phyloP scores from a whole-genome alignment of 2,888 invertebrate genomes.

The Chrysodeixis includens region DNA sequence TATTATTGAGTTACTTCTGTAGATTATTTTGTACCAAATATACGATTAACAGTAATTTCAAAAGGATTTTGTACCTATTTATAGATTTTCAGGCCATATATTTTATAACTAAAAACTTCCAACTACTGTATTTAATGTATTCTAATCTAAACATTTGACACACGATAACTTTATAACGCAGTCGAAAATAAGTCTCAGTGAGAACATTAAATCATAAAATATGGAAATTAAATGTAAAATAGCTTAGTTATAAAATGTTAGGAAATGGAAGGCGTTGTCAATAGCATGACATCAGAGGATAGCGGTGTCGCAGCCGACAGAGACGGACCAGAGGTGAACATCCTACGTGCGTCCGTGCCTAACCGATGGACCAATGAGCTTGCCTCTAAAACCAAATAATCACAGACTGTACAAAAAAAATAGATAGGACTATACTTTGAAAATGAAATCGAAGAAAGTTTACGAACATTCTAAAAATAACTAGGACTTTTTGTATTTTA shows the following conservation, averaged over 20 bases:
- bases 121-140: conserved; percentile 1
- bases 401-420: not conserved
- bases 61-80: not conserved
- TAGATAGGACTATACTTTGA: not conserved
- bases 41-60: not conserved
- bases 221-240: conserved; percentile 50
- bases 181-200: not conserved
- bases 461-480: no score
- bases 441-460: not conserved
- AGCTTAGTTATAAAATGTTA: conserved; percentile 53
- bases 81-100: not conserved
- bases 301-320: conserved; percentile 61
- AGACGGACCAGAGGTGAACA: conserved; percentile 76
- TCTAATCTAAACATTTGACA: not conserved
- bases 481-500: no score
- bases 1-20: not conserved
- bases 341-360: conserved; percentile 75
- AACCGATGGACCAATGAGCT: conserved; percentile 74
- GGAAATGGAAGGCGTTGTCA: conserved; percentile 56
- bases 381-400: conserved; percentile 67
- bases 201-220: conserved; percentile 27
- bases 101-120: no score
- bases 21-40: not conserved
- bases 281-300: conserved; percentile 80
- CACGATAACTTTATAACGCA: conserved; percentile 1